Evolutionary conservation across 2,113 vertebrate genomes (phyloP), one percentile per base, ranked within the genome.

Genomic region (Lepidothrix coronata): DNA sequence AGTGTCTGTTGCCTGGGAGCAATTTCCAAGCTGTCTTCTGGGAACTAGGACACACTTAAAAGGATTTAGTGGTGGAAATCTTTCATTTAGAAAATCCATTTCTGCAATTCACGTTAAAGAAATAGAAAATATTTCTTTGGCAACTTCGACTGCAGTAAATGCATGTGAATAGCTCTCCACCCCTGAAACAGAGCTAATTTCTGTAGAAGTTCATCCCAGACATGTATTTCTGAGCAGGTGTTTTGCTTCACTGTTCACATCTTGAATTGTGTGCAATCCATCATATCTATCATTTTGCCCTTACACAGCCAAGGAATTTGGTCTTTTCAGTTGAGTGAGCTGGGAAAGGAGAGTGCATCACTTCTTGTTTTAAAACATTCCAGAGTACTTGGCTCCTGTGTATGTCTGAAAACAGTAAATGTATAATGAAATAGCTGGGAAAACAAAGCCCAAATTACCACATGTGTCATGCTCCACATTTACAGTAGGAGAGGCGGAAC

Each of bases 31-130:
- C 78, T 96, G 95, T 97, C 96, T 97, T 92, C 85, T 94, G 96
- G 93, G 95, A 98, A 95, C 87, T 65, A 96, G 95, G 92, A 96
- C 85, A 98, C 72, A 97, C 92, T 97, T 97, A 96, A 98, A 97
- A 98, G 92, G 91, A 97, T 98, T 98, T 97, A 97, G 74, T 91
- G 89, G 79, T 96, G 85, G 90, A 97, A 97, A 97, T 95, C 80
- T 96, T 97, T 98, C 96, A 97, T 97, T 97, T 97, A 97, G 87
- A 96, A 97, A 97, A 97, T 89, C 89, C 94, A 96, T 95, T 98
- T 98, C 78, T 84, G 73, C 92, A 94, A 97, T 97, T 96, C 73
- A 27, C 94, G 96, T 97, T 97, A 97, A 97, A 96, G 90, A 84
- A 97, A 97, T 18, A 28, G 67, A 78, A 94, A 97, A 95, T 96